Evolutionary conservation across 2,797 vertebrate genomes (phyloP).

Genomic region (Hoplostethus atlanticus): DNA sequence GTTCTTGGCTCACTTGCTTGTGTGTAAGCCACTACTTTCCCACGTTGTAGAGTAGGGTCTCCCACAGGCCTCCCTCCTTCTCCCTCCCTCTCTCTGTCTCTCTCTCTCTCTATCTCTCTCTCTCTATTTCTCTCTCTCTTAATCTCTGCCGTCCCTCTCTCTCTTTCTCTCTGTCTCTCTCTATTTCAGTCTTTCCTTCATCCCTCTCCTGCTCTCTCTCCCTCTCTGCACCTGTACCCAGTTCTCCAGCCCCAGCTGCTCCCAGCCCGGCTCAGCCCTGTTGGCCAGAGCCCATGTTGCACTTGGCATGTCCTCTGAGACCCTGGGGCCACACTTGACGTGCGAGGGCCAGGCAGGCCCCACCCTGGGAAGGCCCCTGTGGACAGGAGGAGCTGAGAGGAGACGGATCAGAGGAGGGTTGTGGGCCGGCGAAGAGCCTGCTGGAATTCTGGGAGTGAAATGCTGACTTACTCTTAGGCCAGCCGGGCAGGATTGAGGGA

Average conservation of each 20-base stretch:
- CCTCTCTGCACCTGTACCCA: constrained; percentile 84
- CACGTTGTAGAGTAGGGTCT: constrained; percentile 80
- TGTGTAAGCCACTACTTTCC: constrained; percentile 84
- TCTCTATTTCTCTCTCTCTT: constrained; percentile 18
- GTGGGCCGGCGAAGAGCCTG: constrained; percentile 66
- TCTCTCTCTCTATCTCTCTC: constrained; percentile 16
- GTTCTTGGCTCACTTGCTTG: constrained; percentile 76
- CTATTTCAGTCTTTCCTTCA: constrained; percentile 18
- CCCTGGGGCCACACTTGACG: constrained; percentile 83
- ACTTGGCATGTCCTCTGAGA: constrained; percentile 87
- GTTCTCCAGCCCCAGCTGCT: constrained; percentile 78
- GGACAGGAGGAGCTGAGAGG: constrained; percentile 72
- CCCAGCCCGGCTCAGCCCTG: constrained; percentile 70
- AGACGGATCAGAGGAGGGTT: constrained; percentile 63
- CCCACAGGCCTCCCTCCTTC: constrained; percentile 74
- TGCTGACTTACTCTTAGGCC: constrained; percentile 69
- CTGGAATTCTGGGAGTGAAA: constrained; percentile 72
- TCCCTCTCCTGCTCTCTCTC: constrained; percentile 51
- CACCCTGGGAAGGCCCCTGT: constrained; percentile 72
- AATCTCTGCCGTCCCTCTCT: not conserved
- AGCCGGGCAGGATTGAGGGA: constrained; percentile 27
- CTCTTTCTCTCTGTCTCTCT: constrained; percentile 17
- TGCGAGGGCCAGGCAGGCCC: constrained; percentile 77
- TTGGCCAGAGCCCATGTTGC: constrained; percentile 84
- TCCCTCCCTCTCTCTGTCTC: constrained; percentile 37